A percentile compares a stretch with the other conserved stretches of the same genome.
Evolutionary conservation across 1,140 invertebrate species (phyloP).

Genomic region (Pogonognathellus flavescens): DNA sequence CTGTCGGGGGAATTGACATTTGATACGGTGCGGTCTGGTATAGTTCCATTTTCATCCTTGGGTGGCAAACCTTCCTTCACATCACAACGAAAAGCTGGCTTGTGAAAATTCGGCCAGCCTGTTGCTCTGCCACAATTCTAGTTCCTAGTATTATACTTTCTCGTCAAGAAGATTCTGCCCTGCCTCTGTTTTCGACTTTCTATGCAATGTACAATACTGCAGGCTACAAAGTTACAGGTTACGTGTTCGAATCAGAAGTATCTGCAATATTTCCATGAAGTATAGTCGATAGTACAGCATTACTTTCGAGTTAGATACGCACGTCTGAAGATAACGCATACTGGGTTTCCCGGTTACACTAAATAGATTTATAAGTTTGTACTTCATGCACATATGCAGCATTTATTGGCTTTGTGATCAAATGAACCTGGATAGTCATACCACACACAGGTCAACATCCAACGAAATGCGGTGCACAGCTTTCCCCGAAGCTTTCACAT

Average conservation of each 20-base stretch:
- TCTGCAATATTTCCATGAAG: not conserved
- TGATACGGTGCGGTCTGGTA: constrained; percentile 6
- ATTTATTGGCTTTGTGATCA: too few species aligned
- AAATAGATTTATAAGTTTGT: too few species aligned
- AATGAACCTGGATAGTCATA: too few species aligned
- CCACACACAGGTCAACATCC: too few species aligned
- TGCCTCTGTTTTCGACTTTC: not conserved
- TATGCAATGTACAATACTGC: too few species aligned
- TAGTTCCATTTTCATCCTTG: constrained; percentile 2
- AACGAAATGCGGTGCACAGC: too few species aligned
- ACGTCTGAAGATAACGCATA: not conserved
- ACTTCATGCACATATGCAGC: too few species aligned
- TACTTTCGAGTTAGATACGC: constrained; percentile 12
- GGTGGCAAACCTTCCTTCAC: not conserved
- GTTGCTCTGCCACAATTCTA: not conserved
- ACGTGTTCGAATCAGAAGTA: not conserved
- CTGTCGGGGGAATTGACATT: constrained; percentile 29
- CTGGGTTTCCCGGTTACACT: not conserved
- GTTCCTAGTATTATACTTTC: constrained; percentile 10
- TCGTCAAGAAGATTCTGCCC: constrained; percentile 1
- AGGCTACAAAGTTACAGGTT: not conserved
- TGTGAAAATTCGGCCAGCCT: not conserved
- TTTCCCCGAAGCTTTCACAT: too few species aligned
- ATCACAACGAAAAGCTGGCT: not conserved
- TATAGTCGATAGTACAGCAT: not conserved